phyloP scores from a whole-genome alignment of 2,888 invertebrate species.

The Pimpla rufipes region DNA sequence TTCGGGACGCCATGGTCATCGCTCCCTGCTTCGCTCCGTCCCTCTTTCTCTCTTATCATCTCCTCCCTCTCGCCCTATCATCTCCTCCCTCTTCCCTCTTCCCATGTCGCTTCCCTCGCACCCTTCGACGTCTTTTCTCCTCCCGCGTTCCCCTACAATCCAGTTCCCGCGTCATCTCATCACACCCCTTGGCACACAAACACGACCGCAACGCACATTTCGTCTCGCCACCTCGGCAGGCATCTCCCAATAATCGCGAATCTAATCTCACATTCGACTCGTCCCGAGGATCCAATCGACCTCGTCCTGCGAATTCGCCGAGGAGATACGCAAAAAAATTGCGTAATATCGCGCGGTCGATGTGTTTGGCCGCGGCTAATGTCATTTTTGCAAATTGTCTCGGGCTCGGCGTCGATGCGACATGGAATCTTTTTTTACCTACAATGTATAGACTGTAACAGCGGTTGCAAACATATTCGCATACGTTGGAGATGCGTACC shows the following conservation, averaged over 20 bases:
- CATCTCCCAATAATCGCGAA: conserved; percentile 48
- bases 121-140: conserved; percentile 47
- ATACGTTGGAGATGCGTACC: neutral
- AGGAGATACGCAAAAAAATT: conserved; percentile 2
- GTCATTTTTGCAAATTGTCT: conserved; percentile 4
- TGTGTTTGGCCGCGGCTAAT: neutral
- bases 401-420: neutral
- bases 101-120: conserved; percentile 32
- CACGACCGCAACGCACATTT: conserved; percentile 59
- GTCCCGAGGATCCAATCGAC: conserved; percentile 37
- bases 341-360: neutral
- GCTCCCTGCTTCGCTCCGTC: conserved; percentile 59
- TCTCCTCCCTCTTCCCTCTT: conserved; percentile 27
- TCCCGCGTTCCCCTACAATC: conserved; percentile 25
- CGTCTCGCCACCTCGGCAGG: conserved; percentile 31
- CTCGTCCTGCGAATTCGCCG: conserved; percentile 26
- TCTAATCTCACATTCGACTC: conserved; percentile 66
- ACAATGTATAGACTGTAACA: neutral
- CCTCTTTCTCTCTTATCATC: conserved; percentile 37
- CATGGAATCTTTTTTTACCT: neutral
- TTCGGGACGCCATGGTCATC: conserved; percentile 65
- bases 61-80: conserved; percentile 30
- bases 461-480: neutral
- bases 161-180: conserved; percentile 38
- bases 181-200: conserved; percentile 20